Percentiles rank a stretch among this genome's conserved stretches.
Evolutionary conservation across 2,888 invertebrate species (phyloP).

Genomic region (Nysson spinosus): DNA sequence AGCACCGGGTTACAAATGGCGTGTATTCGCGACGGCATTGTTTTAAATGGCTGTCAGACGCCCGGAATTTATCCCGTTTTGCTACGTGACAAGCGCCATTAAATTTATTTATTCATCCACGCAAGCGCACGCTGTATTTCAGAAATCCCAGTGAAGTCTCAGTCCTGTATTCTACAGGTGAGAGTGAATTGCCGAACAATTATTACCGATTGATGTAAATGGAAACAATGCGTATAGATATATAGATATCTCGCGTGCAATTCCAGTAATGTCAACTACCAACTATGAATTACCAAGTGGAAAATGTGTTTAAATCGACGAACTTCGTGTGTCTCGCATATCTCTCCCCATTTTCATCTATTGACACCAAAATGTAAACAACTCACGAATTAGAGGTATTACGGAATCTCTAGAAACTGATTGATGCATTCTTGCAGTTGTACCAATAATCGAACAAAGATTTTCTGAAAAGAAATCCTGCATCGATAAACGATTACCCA

Average conservation of each 20-base stretch:
- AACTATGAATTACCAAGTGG: too few species aligned
- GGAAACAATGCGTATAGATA: background rate
- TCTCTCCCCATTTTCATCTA: too few species aligned
- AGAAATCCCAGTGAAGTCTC: conserved; percentile 38
- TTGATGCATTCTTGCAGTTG: too few species aligned
- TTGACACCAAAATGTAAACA: too few species aligned
- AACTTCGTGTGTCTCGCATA: too few species aligned
- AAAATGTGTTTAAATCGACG: too few species aligned
- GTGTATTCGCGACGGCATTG: conserved; percentile 76
- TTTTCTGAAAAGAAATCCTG: too few species aligned
- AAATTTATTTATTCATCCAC: conserved; percentile 75
- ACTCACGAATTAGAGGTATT: too few species aligned
- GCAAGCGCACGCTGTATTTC: conserved; percentile 46
- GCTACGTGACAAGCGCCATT: conserved; percentile 75
- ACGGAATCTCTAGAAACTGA: too few species aligned
- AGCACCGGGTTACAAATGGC: conserved; percentile 75
- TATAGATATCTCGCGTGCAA: background rate
- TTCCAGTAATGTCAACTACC: background rate
- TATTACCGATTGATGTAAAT: conserved; percentile 40
- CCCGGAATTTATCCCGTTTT: conserved; percentile 76
- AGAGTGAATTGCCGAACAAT: conserved; percentile 38
- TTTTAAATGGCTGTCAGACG: conserved; percentile 77
- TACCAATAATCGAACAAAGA: too few species aligned
- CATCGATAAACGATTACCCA: conserved; percentile 46
- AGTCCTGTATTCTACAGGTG: conserved; percentile 51